Base-by-base conservation (phyloP, 2,113 vertebrate species). In the Elephantulus edwardii region DNA sequence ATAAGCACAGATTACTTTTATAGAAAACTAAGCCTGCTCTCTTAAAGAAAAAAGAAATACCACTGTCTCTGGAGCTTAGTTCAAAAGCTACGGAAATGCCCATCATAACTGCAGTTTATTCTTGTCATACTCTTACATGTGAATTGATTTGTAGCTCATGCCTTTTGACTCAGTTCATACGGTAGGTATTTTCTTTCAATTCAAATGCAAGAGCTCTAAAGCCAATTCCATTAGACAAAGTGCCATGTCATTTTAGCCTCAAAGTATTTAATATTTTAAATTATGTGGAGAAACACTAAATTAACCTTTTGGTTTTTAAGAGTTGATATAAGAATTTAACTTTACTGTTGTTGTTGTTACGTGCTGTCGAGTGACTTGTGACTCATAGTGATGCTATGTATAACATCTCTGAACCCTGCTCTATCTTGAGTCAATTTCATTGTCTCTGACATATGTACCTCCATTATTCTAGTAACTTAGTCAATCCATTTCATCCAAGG, bases 201-300 rank as follows among this genome's bases (percentile, higher is more conserved):
- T 92, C 38, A 42, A 78, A 87, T 33, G 14, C 33, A 76, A 71
- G 28, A 89, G 66, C 76, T 89, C 28, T 77, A 70, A 92, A 88
- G 92, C 10, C 64, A 94, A 42, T 74, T 85, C 58, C 52, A 83
- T 72, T 48, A 86, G 26, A 38, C 79, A 48, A 33, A 81, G 12
- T 75, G 33, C 8, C 50, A 46, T 91, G 56, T 28, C 44, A 62
- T 58, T 72, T 78, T 64, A 94, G 72, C 64, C 76, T 83, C 33
- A 91, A 95, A 92, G 64, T 52, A 56, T 42, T 89, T 85, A 50
- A 54, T 75, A 6, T 90, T 93, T 60, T 91, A 77, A 93, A 84
- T 81, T 62, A 84, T 22, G 48, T 75, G 92, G 85, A 80, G 28
- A 33, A 87, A 88, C 2, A 48, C 1, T 74, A 50, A 83, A 71